Evolutionary conservation across 1,140 invertebrate species (phyloP), one percentile per base, ranked within the genome.

Genomic region (Steinernema feltiae): DNA sequence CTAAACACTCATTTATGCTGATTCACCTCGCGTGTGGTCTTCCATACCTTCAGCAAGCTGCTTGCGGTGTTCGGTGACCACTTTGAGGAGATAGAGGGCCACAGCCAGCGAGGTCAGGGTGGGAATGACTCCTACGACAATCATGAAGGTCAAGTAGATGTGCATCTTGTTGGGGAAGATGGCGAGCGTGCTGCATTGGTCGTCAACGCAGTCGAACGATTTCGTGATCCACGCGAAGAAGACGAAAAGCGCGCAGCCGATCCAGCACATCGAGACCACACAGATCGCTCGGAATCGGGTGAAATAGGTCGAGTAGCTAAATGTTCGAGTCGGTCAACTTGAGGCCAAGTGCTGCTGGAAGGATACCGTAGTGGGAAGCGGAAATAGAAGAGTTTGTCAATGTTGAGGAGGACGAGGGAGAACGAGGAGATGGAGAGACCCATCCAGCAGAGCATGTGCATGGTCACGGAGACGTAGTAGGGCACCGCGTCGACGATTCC

Each of bases 401-500:
- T 48, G 46, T 77, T 77, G 30, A 77, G 72, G 18, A 74, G 72
- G 71, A 77, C 74, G 32, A 77, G 46, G 27, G 72, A 75, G 1
- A 69, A 32, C 15, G 46, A 69, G 70, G 76, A 77, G 30, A 69
- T 73, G 18, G 76, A 77, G 32, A 77, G 71, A 30, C 71, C 76
- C 21, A 77, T 70, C 76, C 76, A 77, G 70, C 72, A 74, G 31
- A 74, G 48, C 21, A 77, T 74, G 48, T 77, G 76, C 46, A 77
- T 70, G 63, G 29, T 53, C 35, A 77, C 63, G 63, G 73, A 74
- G 32, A 77, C 53, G 48, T 41, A 70, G 41, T 73, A 73, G 27
- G 76, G 76, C 31, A 69, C 53, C 24, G 7, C 32, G 70, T 30
- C 30, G 27, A 77, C 32, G 46, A 77, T 74, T 41, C 74, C 76